Evolutionary conservation across 1,140 invertebrate species (phyloP), one percentile per base, ranked within the genome.

Genomic region (Bombus confusus): DNA sequence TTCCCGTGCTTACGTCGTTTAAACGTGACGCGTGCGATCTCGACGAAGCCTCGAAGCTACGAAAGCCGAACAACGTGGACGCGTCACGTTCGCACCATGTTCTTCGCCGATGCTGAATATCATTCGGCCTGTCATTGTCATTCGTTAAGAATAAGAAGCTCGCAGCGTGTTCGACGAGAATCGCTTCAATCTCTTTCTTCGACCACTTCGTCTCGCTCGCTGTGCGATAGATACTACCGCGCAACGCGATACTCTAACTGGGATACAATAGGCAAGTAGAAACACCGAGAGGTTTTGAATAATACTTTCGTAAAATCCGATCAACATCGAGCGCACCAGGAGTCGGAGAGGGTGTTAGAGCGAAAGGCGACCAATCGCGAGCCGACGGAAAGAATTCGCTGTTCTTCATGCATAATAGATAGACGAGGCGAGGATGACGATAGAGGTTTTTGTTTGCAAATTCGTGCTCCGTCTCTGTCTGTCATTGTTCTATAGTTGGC

Each of bases 341-440:
- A 13, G 12, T 12, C 28, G 59, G 4, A n/a, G 59, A 62, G 59
- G 12, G 59, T 3, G 59, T 69, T 37, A n/a, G 31, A 37, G 66
- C 12, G 62, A 31, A 22, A 37, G 31, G 34, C 9, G 28, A 25
- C 37, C 43, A 5, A 71, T 66, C 41, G 31, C 4, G 5, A 18
- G 22, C 15, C 6, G n/a, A 64, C 37, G 25, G 22, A 28, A 59
- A 41, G 43, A 83, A 57, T 31, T 59, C 59, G 39, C 75, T 9
- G 3, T 25, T 39, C 64, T 79, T 84, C 82, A 79, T 84, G 82
- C 75, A 79, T 84, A 78, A 79, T 59, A 79, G 75, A 79, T 84
- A 47, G n/a, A 79, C 31, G 47, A 52, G 18, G 43, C 25, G 28
- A 39, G 25, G 69, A 59, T 47, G 82, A 79, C 75, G 66, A 22